A percentile compares a stretch with the other conserved stretches of the same genome.
phyloP scores from a whole-genome alignment of 2,888 invertebrate species.

The Steromphala cineraria region DNA sequence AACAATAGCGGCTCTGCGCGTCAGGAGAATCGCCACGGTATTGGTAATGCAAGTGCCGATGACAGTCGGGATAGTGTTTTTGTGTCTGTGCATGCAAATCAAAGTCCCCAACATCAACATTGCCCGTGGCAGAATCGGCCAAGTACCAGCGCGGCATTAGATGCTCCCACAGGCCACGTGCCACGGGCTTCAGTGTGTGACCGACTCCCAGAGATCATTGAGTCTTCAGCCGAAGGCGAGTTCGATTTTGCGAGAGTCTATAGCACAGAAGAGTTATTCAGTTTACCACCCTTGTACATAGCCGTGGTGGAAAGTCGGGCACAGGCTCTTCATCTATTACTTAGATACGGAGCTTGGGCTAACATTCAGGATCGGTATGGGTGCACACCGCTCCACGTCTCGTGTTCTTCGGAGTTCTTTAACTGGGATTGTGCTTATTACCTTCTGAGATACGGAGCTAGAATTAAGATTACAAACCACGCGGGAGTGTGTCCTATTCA shows the following conservation, averaged over 20 bases:
- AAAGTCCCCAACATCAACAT: background rate
- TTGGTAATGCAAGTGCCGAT: conserved; percentile 5
- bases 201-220: background rate
- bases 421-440: conserved; percentile 78
- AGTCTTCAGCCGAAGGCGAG: background rate
- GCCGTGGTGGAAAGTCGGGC: conserved; percentile 79
- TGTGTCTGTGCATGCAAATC: background rate
- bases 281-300: conserved; percentile 79
- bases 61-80: background rate
- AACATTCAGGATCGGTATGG: conserved; percentile 78
- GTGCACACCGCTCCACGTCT: conserved; percentile 80
- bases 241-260: conserved; percentile 60
- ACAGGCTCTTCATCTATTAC: conserved; percentile 78
- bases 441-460: conserved; percentile 78
- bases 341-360: conserved; percentile 78
- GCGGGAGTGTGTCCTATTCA: conserved; percentile 78
- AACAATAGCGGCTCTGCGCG: background rate
- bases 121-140: background rate
- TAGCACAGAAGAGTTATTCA: conserved; percentile 77
- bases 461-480: conserved; percentile 76
- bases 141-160: background rate
- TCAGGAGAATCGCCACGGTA: background rate
- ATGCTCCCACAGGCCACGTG: background rate
- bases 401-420: conserved; percentile 78
- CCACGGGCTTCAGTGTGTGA: background rate